Evolutionary conservation across 2,113 vertebrate genomes (phyloP), one percentile per base, ranked within the genome.

Genomic region (Coryphaenoides rupestris): DNA sequence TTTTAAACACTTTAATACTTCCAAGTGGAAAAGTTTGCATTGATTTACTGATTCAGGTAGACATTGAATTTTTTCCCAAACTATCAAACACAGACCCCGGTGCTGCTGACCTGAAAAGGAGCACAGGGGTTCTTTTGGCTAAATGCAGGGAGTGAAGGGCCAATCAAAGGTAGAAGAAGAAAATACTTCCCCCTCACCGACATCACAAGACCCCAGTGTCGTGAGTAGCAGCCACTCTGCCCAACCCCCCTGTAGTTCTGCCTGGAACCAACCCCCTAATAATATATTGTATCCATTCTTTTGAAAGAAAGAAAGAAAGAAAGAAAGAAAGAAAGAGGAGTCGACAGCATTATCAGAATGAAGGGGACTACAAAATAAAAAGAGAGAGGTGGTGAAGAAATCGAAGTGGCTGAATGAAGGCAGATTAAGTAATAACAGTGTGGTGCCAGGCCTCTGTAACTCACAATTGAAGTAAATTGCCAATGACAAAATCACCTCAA

Each of bases 101-200:
- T 65, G 66, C 70, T 46, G 76, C 74, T 63, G 53, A 72, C 80
- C 76, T 52, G 64, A 22, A 19, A 84, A 75, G 24, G 76, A 59
- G 55, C 68, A 63, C 70, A 49, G 72, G 76, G 77, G 77, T 78
- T 84, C 79, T 79, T 60, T 1, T 1, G 72, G 79, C 69, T 7
- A 75, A 74, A 33, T n/a, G 68, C 80, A 67, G 79, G 82, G 81
- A 63, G 80, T 52, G 57, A 40, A 74, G 76, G 83, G 75, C 66
- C 77, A 84, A 86, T 87, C 87, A 89, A 87, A 89, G 87, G 80
- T 60, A 65, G 75, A 62, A 77, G 88, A 86, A 89, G 82, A 63
- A 83, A 83, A 85, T 78, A 81, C 89, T 90, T 90, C 87, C 86
- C 87, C 87, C 84, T 89, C 86, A 90, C 86, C 81, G 69, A 88